Percentiles rank a stretch among this genome's conserved stretches.
phyloP scores from a whole-genome alignment of 2,797 vertebrate species.

The Echiichthys vipera region DNA sequence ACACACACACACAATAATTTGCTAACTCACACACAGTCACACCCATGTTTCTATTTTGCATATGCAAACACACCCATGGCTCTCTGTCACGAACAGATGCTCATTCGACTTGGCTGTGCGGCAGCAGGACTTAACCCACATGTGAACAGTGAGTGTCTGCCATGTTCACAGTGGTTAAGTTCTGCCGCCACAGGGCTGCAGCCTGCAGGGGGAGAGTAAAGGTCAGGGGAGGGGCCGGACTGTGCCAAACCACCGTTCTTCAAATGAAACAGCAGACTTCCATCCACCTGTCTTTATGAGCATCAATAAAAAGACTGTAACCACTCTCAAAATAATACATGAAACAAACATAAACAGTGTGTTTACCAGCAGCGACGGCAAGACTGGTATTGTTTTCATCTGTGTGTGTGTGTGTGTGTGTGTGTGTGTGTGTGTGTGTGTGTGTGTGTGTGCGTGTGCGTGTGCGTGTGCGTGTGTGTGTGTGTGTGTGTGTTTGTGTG shows the following conservation, averaged over 20 bases:
- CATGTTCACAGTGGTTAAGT: conserved; percentile 99
- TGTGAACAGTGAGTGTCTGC: conserved; percentile 89
- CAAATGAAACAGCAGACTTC: conserved; percentile 26
- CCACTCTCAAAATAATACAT: background rate
- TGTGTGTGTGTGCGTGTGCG: too few species aligned
- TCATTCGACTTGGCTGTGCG: conserved; percentile 63
- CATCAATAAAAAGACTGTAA: background rate
- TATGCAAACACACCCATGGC: conserved; percentile 18
- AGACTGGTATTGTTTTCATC: too few species aligned
- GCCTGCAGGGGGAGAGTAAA: conserved; percentile 50
- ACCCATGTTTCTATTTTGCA: conserved; percentile 36
- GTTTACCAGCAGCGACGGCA: too few species aligned
- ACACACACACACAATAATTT: conserved; percentile 4
- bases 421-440: too few species aligned
- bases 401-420: too few species aligned
- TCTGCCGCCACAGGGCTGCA: conserved; percentile 86
- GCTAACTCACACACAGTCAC: conserved; percentile 15
- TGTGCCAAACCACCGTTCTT: conserved; percentile 36
- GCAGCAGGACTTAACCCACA: conserved; percentile 94
- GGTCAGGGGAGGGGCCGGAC: conserved; percentile 54
- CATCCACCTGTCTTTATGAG: background rate
- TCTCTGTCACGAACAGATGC: conserved; percentile 34
- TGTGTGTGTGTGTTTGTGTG: too few species aligned
- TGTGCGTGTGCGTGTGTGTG: too few species aligned
- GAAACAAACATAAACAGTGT: background rate